Evolutionary conservation across 1,140 invertebrate genomes (phyloP), one percentile per base, ranked within the genome.

Genomic region (Oreohelix idahoensis): DNA sequence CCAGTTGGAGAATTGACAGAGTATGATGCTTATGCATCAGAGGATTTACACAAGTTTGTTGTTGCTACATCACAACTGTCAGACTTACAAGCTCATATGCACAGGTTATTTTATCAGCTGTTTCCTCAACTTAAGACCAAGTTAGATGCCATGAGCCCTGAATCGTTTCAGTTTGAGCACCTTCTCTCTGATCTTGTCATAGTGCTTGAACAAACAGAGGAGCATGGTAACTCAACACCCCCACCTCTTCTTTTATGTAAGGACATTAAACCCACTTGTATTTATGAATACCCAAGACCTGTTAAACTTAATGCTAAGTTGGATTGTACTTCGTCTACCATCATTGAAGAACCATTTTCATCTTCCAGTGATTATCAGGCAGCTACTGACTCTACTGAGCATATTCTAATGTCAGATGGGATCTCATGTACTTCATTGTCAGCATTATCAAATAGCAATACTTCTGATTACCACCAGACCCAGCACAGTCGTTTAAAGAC

Each of bases 61-160:
- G 23, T 77, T 10, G 17, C 32, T 79, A 23, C 77, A 4, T 23
- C 70, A 0, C n/a, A 82, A 11, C 74, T 85, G 49, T 85, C 82
- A 66, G 71, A 58, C 39, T 26, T 86, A 36, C 81, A 85, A 74
- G 45, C 63, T 38, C 74, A 73, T 29, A 51, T 85, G 11, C 83
- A 87, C 69, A 70, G 26, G 8, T 58, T 87, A 23, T 73, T 85
- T 45, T 81, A 29, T 39, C 39, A 51, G 53, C 76, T 87, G 15
- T 87, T 87, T 75, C 86, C 86, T 29, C 81, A 73, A 49, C 75
- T 87, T 11, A 74, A 23, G 29, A 45, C 83, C 17, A 74, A 79
- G 13, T 39, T 86, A 42, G 36, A 45, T 26, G 15, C 49, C 0
- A 69, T 86, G 35, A 69, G 81, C 29, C 86, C 86, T 5, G 86